Conservation (phyloP, 2,797 vertebrate species). For the Gallinago nigripennis region DNA sequence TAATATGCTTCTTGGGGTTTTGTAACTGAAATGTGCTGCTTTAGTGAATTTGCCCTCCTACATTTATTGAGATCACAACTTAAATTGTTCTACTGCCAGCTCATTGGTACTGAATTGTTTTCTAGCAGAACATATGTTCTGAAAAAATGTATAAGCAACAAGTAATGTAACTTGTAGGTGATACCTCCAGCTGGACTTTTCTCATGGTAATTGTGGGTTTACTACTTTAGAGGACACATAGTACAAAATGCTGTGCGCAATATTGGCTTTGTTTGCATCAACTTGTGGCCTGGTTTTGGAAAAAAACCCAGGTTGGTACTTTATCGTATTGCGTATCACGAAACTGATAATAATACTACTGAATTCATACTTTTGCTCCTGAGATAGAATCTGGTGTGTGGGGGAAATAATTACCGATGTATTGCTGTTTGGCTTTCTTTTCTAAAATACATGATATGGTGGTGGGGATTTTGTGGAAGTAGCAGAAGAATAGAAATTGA, state of each 20-base stretch:
- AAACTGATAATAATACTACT: neutral
- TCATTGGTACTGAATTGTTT: neutral
- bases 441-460: neutral
- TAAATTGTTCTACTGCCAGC: neutral
- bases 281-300: neutral
- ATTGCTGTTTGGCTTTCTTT: neutral
- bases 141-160: neutral
- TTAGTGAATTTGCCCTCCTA: conserved; percentile 10
- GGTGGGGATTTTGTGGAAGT: neutral
- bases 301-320: neutral
- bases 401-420: neutral
- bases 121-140: neutral
- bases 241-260: neutral
- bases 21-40: conserved; percentile 7
- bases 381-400: neutral
- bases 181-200: conserved; percentile 55
- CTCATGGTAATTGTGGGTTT: conserved; percentile 51
- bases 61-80: neutral
- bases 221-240: neutral
- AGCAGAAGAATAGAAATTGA: neutral
- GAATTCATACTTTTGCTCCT: neutral
- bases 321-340: neutral
- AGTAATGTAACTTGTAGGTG: conserved; percentile 10
- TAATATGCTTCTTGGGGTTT: neutral
- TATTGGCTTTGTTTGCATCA: conserved; percentile 13